A percentile compares a stretch with the other conserved stretches of the same genome.
Evolutionary conservation across 2,888 invertebrate species (phyloP).

Genomic region (Philereme vetulata): DNA sequence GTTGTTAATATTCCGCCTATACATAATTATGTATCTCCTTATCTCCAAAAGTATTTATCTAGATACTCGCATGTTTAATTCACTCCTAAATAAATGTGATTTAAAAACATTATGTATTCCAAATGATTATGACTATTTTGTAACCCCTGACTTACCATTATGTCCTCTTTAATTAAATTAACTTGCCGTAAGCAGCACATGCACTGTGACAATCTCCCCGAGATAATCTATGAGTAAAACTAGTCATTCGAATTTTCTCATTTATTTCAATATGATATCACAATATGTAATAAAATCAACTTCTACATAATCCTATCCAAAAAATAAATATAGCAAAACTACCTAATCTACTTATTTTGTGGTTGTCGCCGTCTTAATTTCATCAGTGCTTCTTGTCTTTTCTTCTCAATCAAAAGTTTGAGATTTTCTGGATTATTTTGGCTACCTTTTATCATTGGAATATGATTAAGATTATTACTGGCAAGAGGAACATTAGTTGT

Average conservation of each 20-base stretch:
- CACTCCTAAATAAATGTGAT: conserved; percentile 6
- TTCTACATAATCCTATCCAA: conserved; percentile 24
- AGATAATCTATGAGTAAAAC: no score
- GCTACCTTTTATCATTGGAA: conserved; percentile 1
- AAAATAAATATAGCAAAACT: conserved; percentile 24
- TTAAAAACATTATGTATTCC: no score
- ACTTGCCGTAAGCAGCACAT: no score
- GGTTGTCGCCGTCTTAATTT: conserved; percentile 68
- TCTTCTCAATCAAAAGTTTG: conserved; percentile 71
- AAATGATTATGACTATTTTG: no score
- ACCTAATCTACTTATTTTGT: conserved; percentile 47
- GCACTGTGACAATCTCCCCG: no score
- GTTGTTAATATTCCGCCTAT: conserved; percentile 54
- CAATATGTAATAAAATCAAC: conserved; percentile 26
- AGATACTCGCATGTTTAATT: conserved; percentile 41
- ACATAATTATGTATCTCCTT: conserved; percentile 45
- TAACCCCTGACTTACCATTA: no score
- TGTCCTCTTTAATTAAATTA: no score
- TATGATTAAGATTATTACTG: conserved; percentile 31
- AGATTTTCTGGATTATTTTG: conserved; percentile 48
- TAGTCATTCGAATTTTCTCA: not conserved
- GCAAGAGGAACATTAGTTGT: conserved; percentile 29
- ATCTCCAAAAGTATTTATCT: conserved; percentile 54
- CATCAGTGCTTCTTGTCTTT: conserved; percentile 76
- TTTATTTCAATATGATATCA: conserved; percentile 25